Conservation (phyloP, 2,888 invertebrate genomes). For the Netelia inedita region DNA sequence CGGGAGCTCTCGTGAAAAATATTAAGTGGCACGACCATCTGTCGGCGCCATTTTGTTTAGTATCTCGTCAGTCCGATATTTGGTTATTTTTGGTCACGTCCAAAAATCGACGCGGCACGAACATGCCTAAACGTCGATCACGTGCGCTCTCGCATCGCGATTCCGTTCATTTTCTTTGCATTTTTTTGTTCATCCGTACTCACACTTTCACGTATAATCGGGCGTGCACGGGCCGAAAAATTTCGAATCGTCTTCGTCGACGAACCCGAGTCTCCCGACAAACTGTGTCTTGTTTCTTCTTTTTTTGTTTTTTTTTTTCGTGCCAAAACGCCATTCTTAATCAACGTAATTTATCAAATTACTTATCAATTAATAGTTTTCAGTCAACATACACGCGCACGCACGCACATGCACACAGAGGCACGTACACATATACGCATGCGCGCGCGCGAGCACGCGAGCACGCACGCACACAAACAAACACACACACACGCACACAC, state of each 20-base stretch:
- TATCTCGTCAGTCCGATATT: constrained; percentile 77
- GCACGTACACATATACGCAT: constrained; percentile 83
- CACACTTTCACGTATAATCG: constrained; percentile 48
- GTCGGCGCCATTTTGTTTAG: constrained; percentile 5
- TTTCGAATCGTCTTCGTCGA: constrained; percentile 21
- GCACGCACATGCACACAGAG: constrained; percentile 82
- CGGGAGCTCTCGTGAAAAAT: constrained; percentile 53
- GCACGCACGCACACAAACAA: constrained; percentile 80
- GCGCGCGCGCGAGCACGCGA: constrained; percentile 73
- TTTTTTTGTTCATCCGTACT: constrained; percentile 12
- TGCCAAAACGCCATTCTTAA: constrained; percentile 74
- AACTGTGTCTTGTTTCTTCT: not conserved
- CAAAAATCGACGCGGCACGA: constrained; percentile 64
- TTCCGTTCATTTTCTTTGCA: constrained; percentile 40
- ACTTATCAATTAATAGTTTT: constrained; percentile 84
- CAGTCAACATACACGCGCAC: constrained; percentile 83
- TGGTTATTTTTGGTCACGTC: constrained; percentile 70
- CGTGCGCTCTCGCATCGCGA: constrained; percentile 44
- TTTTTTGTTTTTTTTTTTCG: constrained; percentile 71
- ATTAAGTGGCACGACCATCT: constrained; percentile 23
- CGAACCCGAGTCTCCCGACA: not conserved
- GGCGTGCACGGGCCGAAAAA: constrained; percentile 34
- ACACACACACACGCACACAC: constrained; percentile 83
- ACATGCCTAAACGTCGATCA: constrained; percentile 34
- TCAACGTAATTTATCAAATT: constrained; percentile 79